Evolutionary conservation across 2,888 invertebrate genomes (phyloP), one percentile per base, ranked within the genome.

Genomic region (Timema cristinae): DNA sequence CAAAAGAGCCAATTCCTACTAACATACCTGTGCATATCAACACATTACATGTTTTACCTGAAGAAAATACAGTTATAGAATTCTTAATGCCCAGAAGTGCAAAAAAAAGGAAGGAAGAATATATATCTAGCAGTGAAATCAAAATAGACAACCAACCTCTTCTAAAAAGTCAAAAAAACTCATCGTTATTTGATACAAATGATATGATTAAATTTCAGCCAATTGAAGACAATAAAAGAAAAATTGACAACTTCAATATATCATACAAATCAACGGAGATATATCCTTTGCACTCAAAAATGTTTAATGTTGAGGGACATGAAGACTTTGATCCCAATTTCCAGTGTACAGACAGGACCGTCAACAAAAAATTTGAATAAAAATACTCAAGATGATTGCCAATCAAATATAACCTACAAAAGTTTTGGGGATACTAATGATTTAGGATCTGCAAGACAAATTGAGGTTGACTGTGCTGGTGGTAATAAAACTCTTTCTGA

Each of bases 61-160:
- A 73, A 15, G 69, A 70, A 47, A 69, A 71, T n/a, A 63, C 73
- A 11, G 52, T 73, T 51, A 73, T 73, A 11, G 73, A 73, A 61
- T 50, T 73, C n/a, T 48, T 63, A 2, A 50, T 73, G 47, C 73
- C 73, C 10, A 66, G 72, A 49, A 67, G 59, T 4, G 49, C 50
- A 16, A 67, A 13, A 16, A 70, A 66, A 59, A 54, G 15, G 8
- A 16, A 56, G 16, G 48, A 48, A 47, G 51, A 16, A 47, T 51
- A n/a, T 50, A 68, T 16, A 50, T 71, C 54, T 50, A 68, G 61
- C 50, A 67, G 52, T 11, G 51, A 59, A 61, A 63, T 32, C 61
- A 8, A 47, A 61, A 61, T 47, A 61, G 61, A 61, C 61, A 10
- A 8, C 47, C 56, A 15, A 54, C n/a, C 13, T 61, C 61, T 61